phyloP scores from a whole-genome alignment of 2,888 invertebrate genomes.

The Thyatira batis region DNA sequence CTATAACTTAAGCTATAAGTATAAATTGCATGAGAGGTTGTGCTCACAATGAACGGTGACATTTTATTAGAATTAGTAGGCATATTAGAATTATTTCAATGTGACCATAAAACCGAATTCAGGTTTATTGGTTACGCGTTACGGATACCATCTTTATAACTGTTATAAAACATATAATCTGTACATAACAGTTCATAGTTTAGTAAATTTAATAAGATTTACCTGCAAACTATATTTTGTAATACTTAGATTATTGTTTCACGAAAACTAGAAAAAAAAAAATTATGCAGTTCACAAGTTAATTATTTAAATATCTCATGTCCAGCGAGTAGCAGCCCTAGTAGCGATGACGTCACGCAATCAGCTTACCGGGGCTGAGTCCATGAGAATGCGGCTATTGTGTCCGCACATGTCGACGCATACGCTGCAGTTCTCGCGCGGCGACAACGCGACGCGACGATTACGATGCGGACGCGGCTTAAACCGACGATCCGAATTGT shows the following conservation, averaged over 20 bases:
- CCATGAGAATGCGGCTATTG: constrained; percentile 82
- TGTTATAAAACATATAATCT: too few relatives aligned
- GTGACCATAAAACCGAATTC: too few relatives aligned
- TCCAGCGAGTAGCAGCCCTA: constrained; percentile 41
- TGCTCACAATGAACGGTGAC: background rate
- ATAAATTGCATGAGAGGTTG: constrained; percentile 9
- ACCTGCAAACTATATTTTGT: background rate
- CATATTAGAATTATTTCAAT: too few relatives aligned
- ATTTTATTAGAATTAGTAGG: background rate
- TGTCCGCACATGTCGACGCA: constrained; percentile 76
- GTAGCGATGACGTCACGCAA: constrained; percentile 76
- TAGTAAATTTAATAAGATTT: too few relatives aligned
- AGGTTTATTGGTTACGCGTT: too few relatives aligned
- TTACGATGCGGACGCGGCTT: constrained; percentile 34
- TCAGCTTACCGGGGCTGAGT: constrained; percentile 79
- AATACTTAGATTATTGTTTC: background rate
- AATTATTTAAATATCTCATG: background rate
- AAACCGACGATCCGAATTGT: constrained; percentile 32
- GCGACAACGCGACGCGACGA: constrained; percentile 8
- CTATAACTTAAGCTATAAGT: constrained; percentile 26
- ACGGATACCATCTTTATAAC: too few relatives aligned
- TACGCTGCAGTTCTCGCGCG: constrained; percentile 57
- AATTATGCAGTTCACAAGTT: background rate
- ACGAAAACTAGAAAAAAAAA: background rate
- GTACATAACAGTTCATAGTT: too few relatives aligned